A percentile compares a stretch with the other conserved stretches of the same genome.
phyloP scores from a whole-genome alignment of 35 echinoderm and acorn worm species.

The Eucidaris tribuloides region DNA sequence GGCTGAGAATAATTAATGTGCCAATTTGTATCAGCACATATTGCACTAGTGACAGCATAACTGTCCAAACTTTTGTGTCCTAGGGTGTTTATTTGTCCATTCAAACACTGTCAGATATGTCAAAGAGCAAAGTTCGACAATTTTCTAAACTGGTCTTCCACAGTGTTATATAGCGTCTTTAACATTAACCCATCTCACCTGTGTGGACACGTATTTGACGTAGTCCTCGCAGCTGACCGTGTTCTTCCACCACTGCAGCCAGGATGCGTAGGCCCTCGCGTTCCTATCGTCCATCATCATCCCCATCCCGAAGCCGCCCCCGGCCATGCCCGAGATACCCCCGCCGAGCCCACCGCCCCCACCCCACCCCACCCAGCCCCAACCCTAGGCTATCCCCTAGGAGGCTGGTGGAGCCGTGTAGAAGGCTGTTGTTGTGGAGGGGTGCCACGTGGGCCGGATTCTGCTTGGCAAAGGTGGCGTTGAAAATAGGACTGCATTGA shows the following conservation, averaged over 20 bases:
- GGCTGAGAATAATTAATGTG: too few species aligned
- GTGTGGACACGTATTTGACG: constrained; percentile 84
- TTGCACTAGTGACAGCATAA: too few species aligned
- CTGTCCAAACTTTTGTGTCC: too few species aligned
- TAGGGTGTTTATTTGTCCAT: too few species aligned
- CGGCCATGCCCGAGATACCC: not conserved
- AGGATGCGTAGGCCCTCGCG: constrained; percentile 87
- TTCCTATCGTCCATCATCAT: constrained; percentile 83
- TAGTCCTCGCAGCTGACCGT: constrained; percentile 91
- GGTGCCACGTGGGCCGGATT: constrained; percentile 53
- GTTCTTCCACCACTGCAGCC: constrained; percentile 94
- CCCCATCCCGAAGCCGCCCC: not conserved
- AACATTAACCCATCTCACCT: constrained; percentile 53
- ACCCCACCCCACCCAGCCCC: not conserved
- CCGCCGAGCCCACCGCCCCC: not conserved
- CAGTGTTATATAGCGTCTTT: too few species aligned
- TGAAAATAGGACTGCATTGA: constrained; percentile 88
- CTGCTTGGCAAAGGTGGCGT: constrained; percentile 86
- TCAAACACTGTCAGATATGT: too few species aligned
- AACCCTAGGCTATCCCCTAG: constrained; percentile 8
- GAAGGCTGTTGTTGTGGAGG: not conserved
- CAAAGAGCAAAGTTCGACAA: too few species aligned
- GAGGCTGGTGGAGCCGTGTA: not conserved
- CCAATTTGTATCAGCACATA: too few species aligned
- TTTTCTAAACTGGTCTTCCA: too few species aligned